Evolutionary conservation across 2,113 vertebrate species (phyloP).

Genomic region (Columbina picui): DNA sequence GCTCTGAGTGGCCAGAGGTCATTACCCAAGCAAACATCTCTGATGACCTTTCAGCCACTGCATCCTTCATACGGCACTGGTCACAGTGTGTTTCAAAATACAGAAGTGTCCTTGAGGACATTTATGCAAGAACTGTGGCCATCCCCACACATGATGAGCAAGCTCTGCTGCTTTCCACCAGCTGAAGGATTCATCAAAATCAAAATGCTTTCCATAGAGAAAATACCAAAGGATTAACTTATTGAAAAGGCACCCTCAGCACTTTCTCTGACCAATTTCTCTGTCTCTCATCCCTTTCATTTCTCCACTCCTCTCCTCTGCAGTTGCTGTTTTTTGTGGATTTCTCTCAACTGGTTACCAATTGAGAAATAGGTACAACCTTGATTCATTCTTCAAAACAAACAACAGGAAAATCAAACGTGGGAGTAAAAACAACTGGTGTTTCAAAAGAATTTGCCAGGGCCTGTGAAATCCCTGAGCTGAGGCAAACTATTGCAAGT

Average conservation of each 20-base stretch:
- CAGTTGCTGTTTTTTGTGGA: not conserved
- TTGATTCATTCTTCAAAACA: not conserved
- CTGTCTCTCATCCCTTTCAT: not conserved
- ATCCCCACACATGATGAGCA: not conserved
- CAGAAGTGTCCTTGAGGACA: not conserved
- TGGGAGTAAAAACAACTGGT: not conserved
- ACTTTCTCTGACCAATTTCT: not conserved
- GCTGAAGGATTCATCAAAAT: not conserved
- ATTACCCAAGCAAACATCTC: not conserved
- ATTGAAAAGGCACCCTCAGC: not conserved
- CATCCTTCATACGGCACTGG: not conserved
- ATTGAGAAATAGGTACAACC: not conserved
- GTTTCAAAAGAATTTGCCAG: not conserved
- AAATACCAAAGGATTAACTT: not conserved
- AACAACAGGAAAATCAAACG: not conserved
- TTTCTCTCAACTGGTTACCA: not conserved
- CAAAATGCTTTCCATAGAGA: not conserved
- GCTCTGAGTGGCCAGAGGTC: not conserved
- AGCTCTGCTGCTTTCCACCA: not conserved
- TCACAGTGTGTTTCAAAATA: not conserved
- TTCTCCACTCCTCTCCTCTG: not conserved
- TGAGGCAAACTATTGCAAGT: not conserved
- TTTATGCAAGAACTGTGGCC: not conserved
- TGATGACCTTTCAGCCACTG: not conserved
- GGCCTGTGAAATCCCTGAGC: not conserved